Evolutionary conservation across 2,888 invertebrate genomes (phyloP), one percentile per base, ranked within the genome.

Genomic region (Malacosoma neustria): DNA sequence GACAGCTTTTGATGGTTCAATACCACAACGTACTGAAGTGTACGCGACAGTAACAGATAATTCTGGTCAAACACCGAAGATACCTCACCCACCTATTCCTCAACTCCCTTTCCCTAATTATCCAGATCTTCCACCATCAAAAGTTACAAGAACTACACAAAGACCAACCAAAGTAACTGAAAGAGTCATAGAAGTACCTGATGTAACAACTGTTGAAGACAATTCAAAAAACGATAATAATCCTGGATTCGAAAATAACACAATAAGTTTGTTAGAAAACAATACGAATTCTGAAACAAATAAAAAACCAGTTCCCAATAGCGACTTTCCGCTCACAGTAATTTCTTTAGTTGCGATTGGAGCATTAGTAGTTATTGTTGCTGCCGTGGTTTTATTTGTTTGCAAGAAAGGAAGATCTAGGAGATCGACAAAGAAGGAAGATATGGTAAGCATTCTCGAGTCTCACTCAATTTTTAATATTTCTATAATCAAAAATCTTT

Each of bases 341-440:
- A 88, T 94, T 51, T 92, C 94, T 1, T 79, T 94, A 34, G 84
- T 91, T 13, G 90, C 91, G 6, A 89, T 93, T 34, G 90, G 90
- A 51, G 90, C 88, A 3, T 80, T 95, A 34, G 89, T 94, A 40
- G 70, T 92, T 3, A 89, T 91, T 12, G 89, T 91, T 3, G 91
- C 90, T 12, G 87, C 88, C 32, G 88, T 92, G 1, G 88, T 90
- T 11, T 88, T 92, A 53, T 88, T 93, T 38, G 90, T 93, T 48
- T 90, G 93, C 51, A 91, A 89, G 60, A 92, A 90, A 56, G 89
- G 93, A 41, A 91, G 90, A 54, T 67, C 82, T 30, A 87, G 87
- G 32, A 89, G 90, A 58, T 76, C 88, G n/a, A 57, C 61, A n/a
- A 92, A 91, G 54, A 88, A 93, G 62, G 92, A 93, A 52, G 93